phyloP scores from a whole-genome alignment of 2,113 vertebrate genomes.

The Pardalotus punctatus region DNA sequence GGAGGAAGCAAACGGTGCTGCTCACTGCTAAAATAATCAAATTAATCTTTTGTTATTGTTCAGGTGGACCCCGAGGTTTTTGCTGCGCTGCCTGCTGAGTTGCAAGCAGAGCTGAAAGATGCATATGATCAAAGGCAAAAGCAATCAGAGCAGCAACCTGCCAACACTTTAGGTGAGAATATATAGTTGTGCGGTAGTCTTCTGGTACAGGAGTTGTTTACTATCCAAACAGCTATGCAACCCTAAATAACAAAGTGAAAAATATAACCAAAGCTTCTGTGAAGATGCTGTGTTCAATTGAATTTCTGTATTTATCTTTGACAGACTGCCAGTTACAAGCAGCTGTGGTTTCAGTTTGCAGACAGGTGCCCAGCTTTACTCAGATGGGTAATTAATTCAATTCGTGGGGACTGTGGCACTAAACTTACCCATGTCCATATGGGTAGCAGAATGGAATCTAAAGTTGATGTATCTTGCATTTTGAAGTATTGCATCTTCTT shows the following conservation, averaged over 20 bases:
- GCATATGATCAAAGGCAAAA: constrained; percentile 84
- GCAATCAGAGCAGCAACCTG: constrained; percentile 71
- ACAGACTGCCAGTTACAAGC: not conserved
- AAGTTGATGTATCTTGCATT: not conserved
- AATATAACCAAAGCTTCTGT: not conserved
- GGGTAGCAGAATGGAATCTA: not conserved
- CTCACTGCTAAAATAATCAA: not conserved
- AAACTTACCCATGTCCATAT: not conserved
- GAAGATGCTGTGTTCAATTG: not conserved
- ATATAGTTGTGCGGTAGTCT: not conserved
- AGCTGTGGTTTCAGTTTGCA: constrained; percentile 9
- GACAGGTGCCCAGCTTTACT: constrained; percentile 8
- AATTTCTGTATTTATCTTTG: not conserved
- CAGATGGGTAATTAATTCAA: not conserved
- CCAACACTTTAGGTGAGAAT: constrained; percentile 54
- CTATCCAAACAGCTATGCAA: not conserved
- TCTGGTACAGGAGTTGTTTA: not conserved
- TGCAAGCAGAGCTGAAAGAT: constrained; percentile 91
- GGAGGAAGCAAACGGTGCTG: not conserved
- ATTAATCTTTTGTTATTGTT: not conserved
- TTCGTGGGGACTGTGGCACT: not conserved
- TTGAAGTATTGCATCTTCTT: not conserved
- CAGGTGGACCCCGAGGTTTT: constrained; percentile 98
- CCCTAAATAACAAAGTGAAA: not conserved
- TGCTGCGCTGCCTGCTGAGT: constrained; percentile 89